Evolutionary conservation across 2,113 vertebrate species (phyloP), one percentile per base, ranked within the genome.

Genomic region (Xiphias gladius): DNA sequence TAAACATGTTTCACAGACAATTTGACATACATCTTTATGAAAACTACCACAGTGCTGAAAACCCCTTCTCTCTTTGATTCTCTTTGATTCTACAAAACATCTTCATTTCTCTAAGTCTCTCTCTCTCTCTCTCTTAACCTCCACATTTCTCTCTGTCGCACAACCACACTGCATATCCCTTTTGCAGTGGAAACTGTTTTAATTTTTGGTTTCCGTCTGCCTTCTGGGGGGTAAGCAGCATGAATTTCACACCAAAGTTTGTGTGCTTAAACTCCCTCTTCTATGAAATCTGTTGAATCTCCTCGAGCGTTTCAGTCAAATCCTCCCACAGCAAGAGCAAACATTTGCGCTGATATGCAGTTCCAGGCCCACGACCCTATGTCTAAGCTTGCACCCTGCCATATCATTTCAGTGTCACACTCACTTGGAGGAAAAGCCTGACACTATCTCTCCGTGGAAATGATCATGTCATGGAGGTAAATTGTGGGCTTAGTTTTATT

Each of bases 231-330:
- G 11, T 43, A 43, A 50, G 24, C 54, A 22, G 20, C 52, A 48
- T 72, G 80, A 73, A 62, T 85, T 85, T 75, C 48, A 73, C 82
- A 74, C 77, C 63, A 73, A 68, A 72, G 16, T 35, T 28, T 74
- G 26, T 76, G 55, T 59, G 70, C 52, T 75, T 24, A 73, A 76
- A 82, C 19, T 78, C 46, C 19, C 54, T 66, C 73, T 67, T 76
- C 62, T 46, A 73, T 86, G 74, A 74, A 73, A 88, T 86, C 52
- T 54, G 62, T 37, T 73, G 73, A 73, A 77, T 86, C 74, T 80
- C 83, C 74, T 84, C 64, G 2, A 46, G 67, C 59, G 0, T 78
- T 86, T 76, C 37, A 81, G 35, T 82, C 58, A 28, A 89, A 89
- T 78, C 69, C 72, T 67, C 48, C 35, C 50, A 30, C 46, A 61